Percentiles rank a stretch among this genome's conserved stretches.
phyloP scores from a whole-genome alignment of 2,797 vertebrate genomes.

The Mareca penelope region DNA sequence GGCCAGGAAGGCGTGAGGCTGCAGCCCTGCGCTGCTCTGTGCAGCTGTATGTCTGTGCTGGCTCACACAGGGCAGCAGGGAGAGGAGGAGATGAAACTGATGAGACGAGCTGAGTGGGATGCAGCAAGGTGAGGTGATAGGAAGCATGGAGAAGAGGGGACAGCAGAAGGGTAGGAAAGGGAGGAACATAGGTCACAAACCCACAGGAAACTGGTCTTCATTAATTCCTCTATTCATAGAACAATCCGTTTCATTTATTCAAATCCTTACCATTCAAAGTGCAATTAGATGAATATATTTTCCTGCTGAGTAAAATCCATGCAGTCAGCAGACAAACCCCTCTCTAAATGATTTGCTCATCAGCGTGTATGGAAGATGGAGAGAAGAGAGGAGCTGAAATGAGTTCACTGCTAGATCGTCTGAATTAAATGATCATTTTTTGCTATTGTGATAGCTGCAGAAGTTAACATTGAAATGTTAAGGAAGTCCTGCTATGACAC shows the following conservation, averaged over 20 bases:
- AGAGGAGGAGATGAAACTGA: neutral
- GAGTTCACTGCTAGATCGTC: neutral
- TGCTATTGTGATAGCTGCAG: neutral
- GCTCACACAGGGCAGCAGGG: accelerated
- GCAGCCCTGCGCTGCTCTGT: neutral
- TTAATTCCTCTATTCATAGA: neutral
- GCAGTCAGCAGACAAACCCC: neutral
- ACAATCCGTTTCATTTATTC: slow-evolving; percentile 7
- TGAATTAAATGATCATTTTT: slow-evolving; percentile 2
- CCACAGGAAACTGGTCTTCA: neutral
- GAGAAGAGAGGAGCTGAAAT: neutral
- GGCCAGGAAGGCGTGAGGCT: neutral
- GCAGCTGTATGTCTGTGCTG: accelerated
- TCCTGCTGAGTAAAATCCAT: slow-evolving; percentile 10
- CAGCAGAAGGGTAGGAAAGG: neutral
- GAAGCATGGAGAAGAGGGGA: neutral
- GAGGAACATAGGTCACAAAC: neutral
- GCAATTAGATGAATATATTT: slow-evolving; percentile 11
- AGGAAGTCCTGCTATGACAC: neutral
- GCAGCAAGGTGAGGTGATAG: neutral
- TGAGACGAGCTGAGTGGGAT: neutral
- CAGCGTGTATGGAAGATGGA: neutral
- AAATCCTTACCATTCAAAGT: neutral
- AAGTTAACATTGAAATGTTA: neutral
- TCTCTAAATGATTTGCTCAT: slow-evolving; percentile 6